phyloP scores from a whole-genome alignment of 2,113 vertebrate species.

The Tenebrosternarchus preto region DNA sequence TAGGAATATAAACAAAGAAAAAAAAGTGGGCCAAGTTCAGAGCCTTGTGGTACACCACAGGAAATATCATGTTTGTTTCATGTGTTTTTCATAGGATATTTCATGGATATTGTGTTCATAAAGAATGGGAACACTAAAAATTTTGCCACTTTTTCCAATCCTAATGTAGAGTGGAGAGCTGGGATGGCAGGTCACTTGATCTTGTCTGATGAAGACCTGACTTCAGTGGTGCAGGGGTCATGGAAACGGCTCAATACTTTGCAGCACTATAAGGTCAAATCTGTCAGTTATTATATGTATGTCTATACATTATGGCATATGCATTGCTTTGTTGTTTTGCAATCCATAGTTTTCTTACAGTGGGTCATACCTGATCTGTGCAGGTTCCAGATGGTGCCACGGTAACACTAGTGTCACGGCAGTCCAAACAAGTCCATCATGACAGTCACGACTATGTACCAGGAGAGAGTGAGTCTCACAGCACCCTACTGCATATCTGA shows the following conservation, averaged over 20 bases:
- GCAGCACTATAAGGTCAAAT: conserved; percentile 92
- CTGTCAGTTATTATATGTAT: conserved; percentile 9
- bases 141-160: conserved; percentile 9
- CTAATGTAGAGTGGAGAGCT: conserved; percentile 86
- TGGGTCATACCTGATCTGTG: not conserved
- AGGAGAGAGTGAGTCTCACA: conserved; percentile 87
- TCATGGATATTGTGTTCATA: too few relatives aligned
- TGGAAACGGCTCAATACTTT: conserved; percentile 96
- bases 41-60: too few relatives aligned
- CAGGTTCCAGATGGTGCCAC: conserved; percentile 95
- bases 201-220: conserved; percentile 96
- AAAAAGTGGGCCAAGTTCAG: too few relatives aligned
- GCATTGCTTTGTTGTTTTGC: not conserved
- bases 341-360: not conserved
- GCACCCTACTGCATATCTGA: conserved; percentile 12
- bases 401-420: conserved; percentile 88
- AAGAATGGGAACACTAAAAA: not conserved
- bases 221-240: conserved; percentile 89
- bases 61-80: too few relatives aligned
- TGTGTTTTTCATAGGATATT: too few relatives aligned
- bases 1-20: too few relatives aligned
- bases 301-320: not conserved
- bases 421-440: conserved; percentile 87
- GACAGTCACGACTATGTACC: conserved; percentile 95
- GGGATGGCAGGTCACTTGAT: conserved; percentile 94